Conservation (phyloP, 2,797 vertebrate genomes). For the Lepus townsendii region DNA sequence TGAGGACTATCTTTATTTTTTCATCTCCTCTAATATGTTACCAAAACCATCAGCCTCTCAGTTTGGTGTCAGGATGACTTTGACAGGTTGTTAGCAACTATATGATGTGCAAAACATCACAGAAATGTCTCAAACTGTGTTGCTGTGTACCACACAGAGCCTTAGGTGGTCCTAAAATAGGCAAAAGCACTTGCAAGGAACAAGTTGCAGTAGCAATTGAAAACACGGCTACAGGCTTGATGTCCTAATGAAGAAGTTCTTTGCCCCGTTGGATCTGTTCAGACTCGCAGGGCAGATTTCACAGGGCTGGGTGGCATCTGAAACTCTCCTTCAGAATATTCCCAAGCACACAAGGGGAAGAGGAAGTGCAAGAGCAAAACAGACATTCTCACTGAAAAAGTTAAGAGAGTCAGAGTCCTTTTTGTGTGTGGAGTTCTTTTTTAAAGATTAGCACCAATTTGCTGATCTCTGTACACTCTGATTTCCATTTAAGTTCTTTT, state of each 20-base stretch:
- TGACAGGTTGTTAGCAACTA: constrained; percentile 90
- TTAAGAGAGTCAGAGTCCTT: accelerated
- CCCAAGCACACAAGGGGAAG: neutral
- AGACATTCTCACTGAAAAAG: neutral
- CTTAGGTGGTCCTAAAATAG: constrained; percentile 85
- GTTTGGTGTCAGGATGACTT: constrained; percentile 89
- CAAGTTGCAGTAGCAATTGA: constrained; percentile 80
- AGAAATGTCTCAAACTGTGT: constrained; percentile 86
- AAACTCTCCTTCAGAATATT: neutral
- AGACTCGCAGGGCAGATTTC: constrained; percentile 65
- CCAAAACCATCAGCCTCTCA: constrained; percentile 88
- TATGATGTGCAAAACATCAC: constrained; percentile 89
- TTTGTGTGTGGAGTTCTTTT: neutral
- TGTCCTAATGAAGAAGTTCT: constrained; percentile 84
- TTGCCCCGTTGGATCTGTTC: constrained; percentile 56
- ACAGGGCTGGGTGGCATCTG: constrained; percentile 67
- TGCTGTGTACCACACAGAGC: constrained; percentile 82
- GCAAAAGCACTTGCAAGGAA: constrained; percentile 80
- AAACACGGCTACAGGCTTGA: constrained; percentile 82
- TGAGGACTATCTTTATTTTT: constrained; percentile 87
- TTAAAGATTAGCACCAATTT: neutral
- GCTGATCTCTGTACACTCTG: neutral
- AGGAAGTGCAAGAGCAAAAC: neutral
- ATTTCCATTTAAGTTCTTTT: constrained; percentile 24
- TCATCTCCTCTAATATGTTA: constrained; percentile 88